Conservation (phyloP, 92 coral and sea anemone genomes). For the Micromussa lordhowensis region DNA sequence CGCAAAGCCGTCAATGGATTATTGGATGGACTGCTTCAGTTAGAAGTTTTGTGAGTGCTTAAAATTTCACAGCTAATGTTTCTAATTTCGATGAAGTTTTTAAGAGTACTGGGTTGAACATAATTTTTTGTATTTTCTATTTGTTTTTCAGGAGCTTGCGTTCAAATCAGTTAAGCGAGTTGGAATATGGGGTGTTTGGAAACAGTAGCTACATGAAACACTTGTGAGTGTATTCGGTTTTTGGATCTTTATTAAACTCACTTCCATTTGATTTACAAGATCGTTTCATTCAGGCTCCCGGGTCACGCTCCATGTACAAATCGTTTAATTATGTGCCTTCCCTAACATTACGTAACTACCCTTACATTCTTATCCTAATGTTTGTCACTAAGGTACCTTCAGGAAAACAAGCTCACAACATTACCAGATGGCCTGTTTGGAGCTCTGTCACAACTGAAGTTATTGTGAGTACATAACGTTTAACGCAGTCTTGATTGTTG, state of each 20-base stretch:
- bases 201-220: constrained; percentile 11
- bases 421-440: too few relatives aligned
- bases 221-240: not conserved
- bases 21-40: constrained; percentile 1
- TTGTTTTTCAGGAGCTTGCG: constrained; percentile 1
- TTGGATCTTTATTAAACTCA: not conserved
- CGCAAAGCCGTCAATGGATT: not conserved
- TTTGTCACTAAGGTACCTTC: too few relatives aligned
- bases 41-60: constrained; percentile 16
- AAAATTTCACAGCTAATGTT: not conserved
- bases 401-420: too few relatives aligned
- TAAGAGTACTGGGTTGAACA: not conserved
- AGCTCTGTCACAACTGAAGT: too few relatives aligned
- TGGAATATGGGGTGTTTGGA: constrained; percentile 18
- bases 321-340: too few relatives aligned
- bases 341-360: too few relatives aligned
- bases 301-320: too few relatives aligned
- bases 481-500: too few relatives aligned
- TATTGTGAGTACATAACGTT: too few relatives aligned
- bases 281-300: not conserved
- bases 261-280: not conserved
- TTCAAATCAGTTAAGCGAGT: constrained; percentile 3
- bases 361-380: too few relatives aligned
- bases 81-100: not conserved
- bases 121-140: not conserved